Percentiles rank a stretch among this genome's conserved stretches.
Conservation (phyloP, 2,113 vertebrate genomes). For the Pygoscelis antarcticus region DNA sequence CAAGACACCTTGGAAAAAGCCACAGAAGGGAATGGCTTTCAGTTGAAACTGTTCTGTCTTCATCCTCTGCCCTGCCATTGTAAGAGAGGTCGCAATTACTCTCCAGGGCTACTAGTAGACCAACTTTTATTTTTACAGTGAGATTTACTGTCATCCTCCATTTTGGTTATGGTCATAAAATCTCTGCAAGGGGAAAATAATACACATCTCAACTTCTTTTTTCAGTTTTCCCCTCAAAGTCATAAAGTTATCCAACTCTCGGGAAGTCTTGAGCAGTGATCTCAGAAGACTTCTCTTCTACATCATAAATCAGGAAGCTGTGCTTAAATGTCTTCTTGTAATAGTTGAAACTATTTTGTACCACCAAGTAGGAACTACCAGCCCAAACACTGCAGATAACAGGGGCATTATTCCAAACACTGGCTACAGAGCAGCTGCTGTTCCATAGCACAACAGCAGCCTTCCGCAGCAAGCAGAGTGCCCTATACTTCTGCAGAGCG, state of each 20-base stretch:
- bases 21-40: not conserved
- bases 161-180: not conserved
- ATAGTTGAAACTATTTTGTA: not conserved
- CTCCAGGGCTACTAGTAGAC: not conserved
- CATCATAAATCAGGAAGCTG: not conserved
- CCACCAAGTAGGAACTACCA: not conserved
- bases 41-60: not conserved
- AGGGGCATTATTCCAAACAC: not conserved
- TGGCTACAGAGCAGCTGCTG: not conserved
- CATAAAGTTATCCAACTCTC: not conserved
- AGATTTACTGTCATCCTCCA: not conserved
- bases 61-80: not conserved
- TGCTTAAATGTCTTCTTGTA: not conserved
- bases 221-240: not conserved
- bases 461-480: not conserved
- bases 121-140: not conserved
- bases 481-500: not conserved
- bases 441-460: not conserved
- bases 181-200: not conserved
- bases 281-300: not conserved
- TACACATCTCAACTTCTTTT: not conserved
- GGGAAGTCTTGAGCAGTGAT: not conserved
- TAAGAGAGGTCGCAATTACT: not conserved
- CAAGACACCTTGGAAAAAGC: not conserved
- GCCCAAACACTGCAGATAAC: not conserved